Base-by-base conservation (phyloP, 2,113 vertebrate species). In the Nipponia nippon region DNA sequence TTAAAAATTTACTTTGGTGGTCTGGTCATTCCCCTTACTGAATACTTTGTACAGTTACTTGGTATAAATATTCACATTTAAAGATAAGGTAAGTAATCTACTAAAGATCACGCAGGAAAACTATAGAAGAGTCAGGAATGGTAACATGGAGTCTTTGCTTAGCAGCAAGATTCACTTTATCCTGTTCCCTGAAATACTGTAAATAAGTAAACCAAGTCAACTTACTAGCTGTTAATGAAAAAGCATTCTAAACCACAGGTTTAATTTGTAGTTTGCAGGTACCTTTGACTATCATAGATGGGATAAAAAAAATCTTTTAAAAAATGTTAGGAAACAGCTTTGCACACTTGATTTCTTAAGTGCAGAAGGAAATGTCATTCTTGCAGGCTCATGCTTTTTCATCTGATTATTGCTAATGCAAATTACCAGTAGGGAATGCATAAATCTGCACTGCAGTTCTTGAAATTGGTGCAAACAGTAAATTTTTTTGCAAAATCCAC, bases 361-460 rank as follows among this genome's bases (percentile, higher is more conserved):
- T 67, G 72, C 77, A 93, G 72, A 63, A 81, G 52, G 52, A 93
- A 93, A 75, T 36, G 36, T 84, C 59, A 59, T 59, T 79, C 56
- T 91, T 93, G 69, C 80, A 93, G 76, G 47, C 63, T 95, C 8
- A 3, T 89, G 42, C 86, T 90, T 96, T 92, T 93, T 81, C 69
- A 93, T 91, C 72, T 95, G 88, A 90, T 96, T 92, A 87, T 82
- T 78, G 89, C 86, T 95, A 75, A 95, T 92, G 72, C 67, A 95
- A 65, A 93, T 92, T 92, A 52, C 83, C 42, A 56, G 67, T 66
- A 78, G 46, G 46, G 67, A 89, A 93, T 92, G 83, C 47, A 84
- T 59, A 82, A 95, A 95, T 84, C 86, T 87, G 25, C 69, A 84
- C 65, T 95, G 90, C 92, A 93, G 59, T 62, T 76, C 83, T 59